These are phyloP conservation scores for Apamea crenata DNA, from an alignment of 2,888 invertebrate genomes.

Conservation along the genomic window DNA sequence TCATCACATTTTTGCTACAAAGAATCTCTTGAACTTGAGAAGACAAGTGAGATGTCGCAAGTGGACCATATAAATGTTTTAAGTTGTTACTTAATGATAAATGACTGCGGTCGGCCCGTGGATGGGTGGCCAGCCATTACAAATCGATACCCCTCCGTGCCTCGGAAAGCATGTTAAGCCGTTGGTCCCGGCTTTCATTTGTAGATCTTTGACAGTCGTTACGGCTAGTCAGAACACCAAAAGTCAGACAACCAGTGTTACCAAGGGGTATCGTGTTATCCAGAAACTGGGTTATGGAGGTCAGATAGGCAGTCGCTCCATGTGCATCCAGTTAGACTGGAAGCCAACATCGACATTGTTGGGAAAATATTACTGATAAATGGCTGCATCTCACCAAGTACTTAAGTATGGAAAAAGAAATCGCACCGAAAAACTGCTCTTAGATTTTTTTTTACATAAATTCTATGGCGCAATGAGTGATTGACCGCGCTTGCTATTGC, in stretches of 20 bases:
- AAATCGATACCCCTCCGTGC: too few relatives aligned
- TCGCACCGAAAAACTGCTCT: background rate
- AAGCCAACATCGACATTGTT: background rate
- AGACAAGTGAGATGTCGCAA: too few relatives aligned
- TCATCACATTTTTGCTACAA: background rate
- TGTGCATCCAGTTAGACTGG: background rate
- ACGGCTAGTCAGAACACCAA: background rate
- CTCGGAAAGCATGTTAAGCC: too few relatives aligned
- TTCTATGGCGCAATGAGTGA: conserved; percentile 5
- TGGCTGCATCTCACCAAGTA: background rate
- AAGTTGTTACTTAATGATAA: too few relatives aligned
- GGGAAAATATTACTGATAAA: background rate
- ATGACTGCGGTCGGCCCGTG: too few relatives aligned
- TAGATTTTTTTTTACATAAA: background rate
- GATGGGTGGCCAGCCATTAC: too few relatives aligned
- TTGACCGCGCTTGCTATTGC: conserved; percentile 4
- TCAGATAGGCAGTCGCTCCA: background rate
- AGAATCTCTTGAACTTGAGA: background rate
- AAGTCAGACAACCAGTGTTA: background rate
- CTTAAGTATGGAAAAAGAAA: background rate
- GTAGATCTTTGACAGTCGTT: background rate
- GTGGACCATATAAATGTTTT: background rate
- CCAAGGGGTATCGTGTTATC: background rate
- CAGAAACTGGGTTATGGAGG: background rate
- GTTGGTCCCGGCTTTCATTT: background rate